Percentiles rank a stretch among this genome's conserved stretches.
phyloP scores from a whole-genome alignment of 2,113 vertebrate genomes.

The Eidolon helvum region DNA sequence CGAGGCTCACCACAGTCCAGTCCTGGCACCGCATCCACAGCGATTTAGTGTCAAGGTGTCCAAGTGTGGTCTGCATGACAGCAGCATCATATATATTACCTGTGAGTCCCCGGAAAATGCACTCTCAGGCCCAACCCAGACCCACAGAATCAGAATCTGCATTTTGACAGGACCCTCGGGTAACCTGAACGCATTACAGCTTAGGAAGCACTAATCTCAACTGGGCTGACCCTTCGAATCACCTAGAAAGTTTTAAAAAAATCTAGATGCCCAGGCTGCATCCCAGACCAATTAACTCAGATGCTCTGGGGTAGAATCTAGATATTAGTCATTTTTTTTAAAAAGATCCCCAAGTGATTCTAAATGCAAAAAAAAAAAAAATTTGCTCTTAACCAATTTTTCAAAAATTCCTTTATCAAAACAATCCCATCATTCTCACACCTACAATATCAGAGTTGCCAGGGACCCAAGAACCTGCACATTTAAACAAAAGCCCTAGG shows the following conservation, averaged over 20 bases:
- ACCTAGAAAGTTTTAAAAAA: not conserved
- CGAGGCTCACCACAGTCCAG: not conserved
- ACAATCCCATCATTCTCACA: not conserved
- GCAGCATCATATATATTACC: not conserved
- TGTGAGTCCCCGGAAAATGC: not conserved
- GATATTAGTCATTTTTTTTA: not conserved
- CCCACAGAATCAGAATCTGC: not conserved
- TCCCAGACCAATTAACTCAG: not conserved
- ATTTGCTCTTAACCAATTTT: not conserved
- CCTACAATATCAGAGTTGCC: not conserved
- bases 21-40: not conserved
- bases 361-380: not conserved
- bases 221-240: not conserved
- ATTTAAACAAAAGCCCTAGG: not conserved
- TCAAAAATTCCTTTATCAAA: not conserved
- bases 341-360: not conserved
- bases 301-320: not conserved
- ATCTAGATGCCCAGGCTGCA: not conserved
- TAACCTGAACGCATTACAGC: not conserved
- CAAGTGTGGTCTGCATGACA: not conserved
- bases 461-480: not conserved
- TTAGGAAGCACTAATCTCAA: not conserved
- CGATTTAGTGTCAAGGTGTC: not conserved
- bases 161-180: not conserved
- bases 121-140: not conserved